Conservation (phyloP, 2,797 vertebrate species). For the Acomys russatus region DNA sequence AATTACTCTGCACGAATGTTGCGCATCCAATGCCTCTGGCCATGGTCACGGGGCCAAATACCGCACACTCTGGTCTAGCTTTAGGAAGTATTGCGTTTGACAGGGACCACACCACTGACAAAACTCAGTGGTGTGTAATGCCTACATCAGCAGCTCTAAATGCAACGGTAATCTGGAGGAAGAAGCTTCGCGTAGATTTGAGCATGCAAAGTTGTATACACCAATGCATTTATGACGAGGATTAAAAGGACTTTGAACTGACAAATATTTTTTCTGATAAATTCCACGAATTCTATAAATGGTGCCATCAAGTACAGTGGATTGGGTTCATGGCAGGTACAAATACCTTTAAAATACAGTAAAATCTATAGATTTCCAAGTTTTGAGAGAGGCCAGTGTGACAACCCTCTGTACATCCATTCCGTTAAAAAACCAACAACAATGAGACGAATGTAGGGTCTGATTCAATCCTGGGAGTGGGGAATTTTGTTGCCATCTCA, state of each 20-base stretch:
- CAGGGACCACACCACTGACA: not conserved
- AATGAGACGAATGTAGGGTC: conserved; percentile 72
- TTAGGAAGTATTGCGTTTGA: conserved; percentile 63
- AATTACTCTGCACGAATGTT: conserved; percentile 84
- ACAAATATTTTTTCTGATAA: not conserved
- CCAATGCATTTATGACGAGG: not conserved
- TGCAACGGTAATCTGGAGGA: not conserved
- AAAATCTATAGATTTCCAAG: not conserved
- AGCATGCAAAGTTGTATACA: not conserved
- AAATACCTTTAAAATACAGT: not conserved
- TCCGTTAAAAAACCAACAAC: conserved; percentile 41
- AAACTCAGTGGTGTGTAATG: not conserved
- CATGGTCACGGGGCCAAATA: conserved; percentile 78
- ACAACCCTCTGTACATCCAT: not conserved
- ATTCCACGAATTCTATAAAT: not conserved
- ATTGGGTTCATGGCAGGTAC: not conserved
- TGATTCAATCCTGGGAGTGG: conserved; percentile 77
- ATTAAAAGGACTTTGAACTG: not conserved
- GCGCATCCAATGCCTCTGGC: conserved; percentile 71
- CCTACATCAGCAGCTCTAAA: not conserved
- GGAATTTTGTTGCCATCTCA: conserved; percentile 74
- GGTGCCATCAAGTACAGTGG: not conserved
- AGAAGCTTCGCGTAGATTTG: not conserved
- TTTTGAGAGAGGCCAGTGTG: conserved; percentile 37
- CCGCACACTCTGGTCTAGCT: conserved; percentile 48